Evolutionary conservation across 1,140 invertebrate species (phyloP).

Genomic region (Bathynomus jamesi): DNA sequence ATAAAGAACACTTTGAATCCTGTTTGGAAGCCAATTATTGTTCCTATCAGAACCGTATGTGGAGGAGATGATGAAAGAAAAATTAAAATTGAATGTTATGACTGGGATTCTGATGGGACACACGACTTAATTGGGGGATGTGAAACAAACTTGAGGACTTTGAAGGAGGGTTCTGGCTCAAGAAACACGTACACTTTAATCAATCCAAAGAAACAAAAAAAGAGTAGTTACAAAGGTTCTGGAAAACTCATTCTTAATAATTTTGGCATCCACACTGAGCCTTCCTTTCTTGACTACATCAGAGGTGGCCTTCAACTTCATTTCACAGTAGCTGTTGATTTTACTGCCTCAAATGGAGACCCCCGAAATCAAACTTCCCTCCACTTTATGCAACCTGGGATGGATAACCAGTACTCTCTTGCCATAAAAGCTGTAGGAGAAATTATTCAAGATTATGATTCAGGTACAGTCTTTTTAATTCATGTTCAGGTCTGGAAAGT

Average conservation of each 20-base stretch:
- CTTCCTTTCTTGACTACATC: constrained; percentile 49
- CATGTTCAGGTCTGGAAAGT: too few species aligned
- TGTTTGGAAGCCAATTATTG: constrained; percentile 49
- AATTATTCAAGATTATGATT: constrained; percentile 53
- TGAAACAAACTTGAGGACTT: constrained; percentile 41
- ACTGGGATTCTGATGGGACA: constrained; percentile 47
- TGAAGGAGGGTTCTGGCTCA: constrained; percentile 37
- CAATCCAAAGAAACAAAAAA: constrained; percentile 46
- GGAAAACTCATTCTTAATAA: constrained; percentile 42
- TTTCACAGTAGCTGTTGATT: constrained; percentile 56
- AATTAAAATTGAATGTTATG: constrained; percentile 46
- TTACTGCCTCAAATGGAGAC: constrained; percentile 56
- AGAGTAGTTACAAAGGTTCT: constrained; percentile 48
- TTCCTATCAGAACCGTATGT: constrained; percentile 47
- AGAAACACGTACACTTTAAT: constrained; percentile 42
- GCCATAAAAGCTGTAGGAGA: constrained; percentile 52
- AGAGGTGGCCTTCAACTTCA: constrained; percentile 51
- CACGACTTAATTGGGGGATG: constrained; percentile 48
- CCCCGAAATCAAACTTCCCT: constrained; percentile 49
- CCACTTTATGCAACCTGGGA: constrained; percentile 45
- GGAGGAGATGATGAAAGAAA: constrained; percentile 49
- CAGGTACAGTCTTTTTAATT: too few species aligned
- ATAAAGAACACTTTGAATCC: constrained; percentile 53
- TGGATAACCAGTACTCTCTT: constrained; percentile 49
- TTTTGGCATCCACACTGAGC: constrained; percentile 34